A percentile compares a stretch with the other conserved stretches of the same genome.
phyloP scores from a whole-genome alignment of 2,888 invertebrate species.

The Cryptophagus acutangulus region DNA sequence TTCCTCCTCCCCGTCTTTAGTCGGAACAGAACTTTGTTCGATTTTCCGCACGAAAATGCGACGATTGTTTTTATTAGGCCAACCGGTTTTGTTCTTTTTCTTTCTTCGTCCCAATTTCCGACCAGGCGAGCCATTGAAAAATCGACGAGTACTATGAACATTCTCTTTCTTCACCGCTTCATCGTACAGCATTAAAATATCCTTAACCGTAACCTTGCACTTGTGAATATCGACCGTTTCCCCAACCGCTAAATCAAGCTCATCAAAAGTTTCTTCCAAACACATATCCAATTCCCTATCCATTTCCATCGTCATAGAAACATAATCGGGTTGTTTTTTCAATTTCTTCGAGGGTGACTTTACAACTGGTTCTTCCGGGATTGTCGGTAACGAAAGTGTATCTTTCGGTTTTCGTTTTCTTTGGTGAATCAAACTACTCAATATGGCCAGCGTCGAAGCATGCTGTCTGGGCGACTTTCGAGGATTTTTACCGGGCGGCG shows the following conservation, averaged over 20 bases:
- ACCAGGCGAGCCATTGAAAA: constrained; percentile 30
- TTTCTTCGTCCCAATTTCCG: constrained; percentile 49
- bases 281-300: constrained; percentile 45
- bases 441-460: constrained; percentile 79
- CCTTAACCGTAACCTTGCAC: constrained; percentile 34
- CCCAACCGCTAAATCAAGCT: constrained; percentile 31
- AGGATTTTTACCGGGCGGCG: constrained; percentile 54
- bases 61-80: constrained; percentile 61
- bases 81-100: constrained; percentile 75
- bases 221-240: constrained; percentile 42
- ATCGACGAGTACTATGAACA: constrained; percentile 20
- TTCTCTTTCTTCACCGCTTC: constrained; percentile 12
- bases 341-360: constrained; percentile 45
- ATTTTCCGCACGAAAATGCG: constrained; percentile 38
- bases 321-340: constrained; percentile 31
- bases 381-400: constrained; percentile 26
- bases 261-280: constrained; percentile 25
- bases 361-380: constrained; percentile 37
- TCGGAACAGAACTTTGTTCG: no score
- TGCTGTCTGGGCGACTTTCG: constrained; percentile 84
- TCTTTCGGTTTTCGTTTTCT: constrained; percentile 46
- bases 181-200: constrained; percentile 32
- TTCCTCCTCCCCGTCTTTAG: constrained; percentile 18
- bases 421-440: constrained; percentile 61
- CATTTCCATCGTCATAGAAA: constrained; percentile 45